These are phyloP conservation scores for Ethmia dodecea DNA, from an alignment of 2,888 invertebrate genomes.

Conservation along the genomic window DNA sequence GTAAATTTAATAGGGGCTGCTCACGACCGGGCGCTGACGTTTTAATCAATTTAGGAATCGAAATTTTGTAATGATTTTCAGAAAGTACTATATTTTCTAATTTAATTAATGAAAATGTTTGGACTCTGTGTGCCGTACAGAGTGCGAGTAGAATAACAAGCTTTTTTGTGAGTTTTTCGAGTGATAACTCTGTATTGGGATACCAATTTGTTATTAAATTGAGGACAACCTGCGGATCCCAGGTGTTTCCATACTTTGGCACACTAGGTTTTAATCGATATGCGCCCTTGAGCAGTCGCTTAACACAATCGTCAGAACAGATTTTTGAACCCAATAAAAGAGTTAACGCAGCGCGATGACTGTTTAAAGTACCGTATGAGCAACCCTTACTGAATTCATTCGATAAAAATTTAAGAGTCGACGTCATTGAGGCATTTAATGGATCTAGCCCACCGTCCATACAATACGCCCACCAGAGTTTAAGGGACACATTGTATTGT, in stretches of 20 bases:
- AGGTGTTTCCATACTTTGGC: conserved; percentile 25
- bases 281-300: conserved; percentile 22
- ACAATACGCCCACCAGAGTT: conserved; percentile 18
- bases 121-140: conserved; percentile 13
- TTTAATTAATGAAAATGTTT: conserved; percentile 8
- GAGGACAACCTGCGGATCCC: conserved; percentile 25
- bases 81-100: background rate
- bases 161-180: conserved; percentile 16
- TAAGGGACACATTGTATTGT: conserved; percentile 13
- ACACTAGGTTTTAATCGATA: conserved; percentile 21
- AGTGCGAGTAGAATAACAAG: conserved; percentile 21
- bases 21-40: background rate
- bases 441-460: background rate
- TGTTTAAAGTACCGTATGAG: conserved; percentile 22
- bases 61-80: background rate
- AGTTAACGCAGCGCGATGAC: conserved; percentile 25
- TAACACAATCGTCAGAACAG: conserved; percentile 17
- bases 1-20: background rate
- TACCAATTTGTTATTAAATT: conserved; percentile 18
- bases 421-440: background rate
- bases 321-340: conserved; percentile 22
- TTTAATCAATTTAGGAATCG: background rate
- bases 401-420: conserved; percentile 17
- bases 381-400: conserved; percentile 20
- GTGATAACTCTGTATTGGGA: conserved; percentile 13